Conservation (phyloP, 2,797 vertebrate genomes). For the Lagocephalus sceleratus region DNA sequence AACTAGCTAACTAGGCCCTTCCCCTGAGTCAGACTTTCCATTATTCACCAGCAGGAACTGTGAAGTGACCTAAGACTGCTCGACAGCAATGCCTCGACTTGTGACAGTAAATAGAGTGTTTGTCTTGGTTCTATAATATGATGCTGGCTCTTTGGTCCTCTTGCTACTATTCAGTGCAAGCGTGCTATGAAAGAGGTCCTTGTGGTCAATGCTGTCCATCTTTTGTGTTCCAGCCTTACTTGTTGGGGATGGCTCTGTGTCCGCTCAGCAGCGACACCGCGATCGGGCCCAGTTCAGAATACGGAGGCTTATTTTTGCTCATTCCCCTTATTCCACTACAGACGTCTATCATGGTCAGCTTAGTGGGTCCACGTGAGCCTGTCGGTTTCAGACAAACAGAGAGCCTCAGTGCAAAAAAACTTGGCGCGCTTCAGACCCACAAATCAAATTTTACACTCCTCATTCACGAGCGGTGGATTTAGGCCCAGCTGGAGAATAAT, state of each 20-base stretch:
- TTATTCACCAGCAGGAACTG: no score
- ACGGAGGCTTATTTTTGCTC: conserved; percentile 79
- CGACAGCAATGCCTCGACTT: no score
- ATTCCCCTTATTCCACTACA: conserved; percentile 88
- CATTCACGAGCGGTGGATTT: conserved; percentile 2
- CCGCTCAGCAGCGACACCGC: conserved; percentile 91
- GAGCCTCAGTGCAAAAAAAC: no score
- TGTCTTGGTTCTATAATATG: no score
- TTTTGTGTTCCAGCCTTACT: conserved; percentile 75
- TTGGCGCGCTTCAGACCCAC: neutral
- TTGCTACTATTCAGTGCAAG: no score
- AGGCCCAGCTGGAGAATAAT: conserved; percentile 11
- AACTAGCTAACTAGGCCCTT: no score
- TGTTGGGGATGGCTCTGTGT: conserved; percentile 88
- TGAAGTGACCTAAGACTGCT: no score
- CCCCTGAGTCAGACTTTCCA: no score
- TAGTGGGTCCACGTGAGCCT: conserved; percentile 90
- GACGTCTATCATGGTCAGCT: conserved; percentile 93
- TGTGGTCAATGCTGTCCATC: neutral
- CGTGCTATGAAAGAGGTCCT: no score
- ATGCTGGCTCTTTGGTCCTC: no score
- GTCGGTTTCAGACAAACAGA: conserved; percentile 22
- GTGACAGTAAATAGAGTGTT: neutral
- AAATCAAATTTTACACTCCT: neutral
- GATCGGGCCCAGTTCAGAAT: conserved; percentile 88